Evolutionary conservation across 2,888 invertebrate species (phyloP), one percentile per base, ranked within the genome.

Genomic region (Trichogramma evanescens): DNA sequence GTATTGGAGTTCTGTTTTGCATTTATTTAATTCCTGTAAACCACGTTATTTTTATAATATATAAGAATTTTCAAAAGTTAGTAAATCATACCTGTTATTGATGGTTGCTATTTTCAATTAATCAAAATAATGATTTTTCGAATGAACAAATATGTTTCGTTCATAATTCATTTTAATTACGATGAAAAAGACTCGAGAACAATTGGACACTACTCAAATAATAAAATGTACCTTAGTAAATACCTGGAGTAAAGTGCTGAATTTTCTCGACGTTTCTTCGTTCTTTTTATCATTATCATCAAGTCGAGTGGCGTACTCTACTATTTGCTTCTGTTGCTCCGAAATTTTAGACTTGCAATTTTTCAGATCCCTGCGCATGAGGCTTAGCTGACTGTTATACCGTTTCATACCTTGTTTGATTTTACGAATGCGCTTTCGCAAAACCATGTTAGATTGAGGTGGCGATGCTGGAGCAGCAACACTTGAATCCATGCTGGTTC

Each of bases 261-360:
- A 92, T 79, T 93, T 93, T 60, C 92, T 84, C 55, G 92, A 89
- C 63, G 89, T 91, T 75, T 93, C 93, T 72, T 93, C 93, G 74
- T 91, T 91, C 74, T 93, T 93, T 78, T 92, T 93, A 71, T 93
- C 93, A 69, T 91, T 89, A 71, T 93, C 93, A 71, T 93, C 93
- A 64, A 93, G 82, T n/a, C 92, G 85, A 72, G 87, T 89, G 0
- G 89, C 89, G 74, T 91, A 91, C 68, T 90, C 90, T 0, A 86
- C 83, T 51, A 91, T 87, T 74, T 91, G 91, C 71, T 91, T 92
- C 72, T 92, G 90, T 74, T 93, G 93, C 60, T 92, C 88, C 0
- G 86, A 87, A 6, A 91, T 87, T 79, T 91, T 92, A 59, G 89
- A 85, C 74, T 91, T 91, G 75, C 91, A 91, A 63, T 84, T 84